Conservation (phyloP, 2,888 invertebrate species). For the Julus scandinavius region DNA sequence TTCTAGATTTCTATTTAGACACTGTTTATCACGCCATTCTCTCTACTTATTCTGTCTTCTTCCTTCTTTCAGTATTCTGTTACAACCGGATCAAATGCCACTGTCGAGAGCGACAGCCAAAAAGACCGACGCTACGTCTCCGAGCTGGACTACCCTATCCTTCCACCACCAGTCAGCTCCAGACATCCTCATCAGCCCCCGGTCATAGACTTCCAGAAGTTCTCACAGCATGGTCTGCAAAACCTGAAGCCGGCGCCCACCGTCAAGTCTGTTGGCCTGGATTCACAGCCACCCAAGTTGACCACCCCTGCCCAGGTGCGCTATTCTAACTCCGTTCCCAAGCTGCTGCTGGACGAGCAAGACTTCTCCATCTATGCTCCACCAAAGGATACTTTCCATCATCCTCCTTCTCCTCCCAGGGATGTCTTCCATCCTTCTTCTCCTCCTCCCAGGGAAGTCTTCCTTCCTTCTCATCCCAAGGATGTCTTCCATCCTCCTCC, state of each 20-base stretch:
- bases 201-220: neutral
- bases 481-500: neutral
- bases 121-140: conserved; percentile 10
- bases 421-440: neutral
- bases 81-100: neutral
- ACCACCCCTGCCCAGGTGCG: neutral
- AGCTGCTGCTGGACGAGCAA: neutral
- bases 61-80: neutral
- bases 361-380: conserved; percentile 21
- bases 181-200: neutral
- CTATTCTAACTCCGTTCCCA: neutral
- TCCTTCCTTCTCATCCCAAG: neutral
- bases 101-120: neutral
- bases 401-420: neutral
- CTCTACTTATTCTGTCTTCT: too few relatives aligned
- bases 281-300: neutral
- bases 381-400: neutral
- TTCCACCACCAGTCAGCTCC: neutral
- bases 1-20: neutral
- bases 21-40: neutral
- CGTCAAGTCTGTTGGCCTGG: conserved; percentile 18
- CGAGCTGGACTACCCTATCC: neutral
- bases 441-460: neutral
- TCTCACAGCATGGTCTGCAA: neutral
- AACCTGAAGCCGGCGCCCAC: conserved; percentile 7